Conservation (phyloP, 2,888 invertebrate species). For the Lamellibrachia columna region DNA sequence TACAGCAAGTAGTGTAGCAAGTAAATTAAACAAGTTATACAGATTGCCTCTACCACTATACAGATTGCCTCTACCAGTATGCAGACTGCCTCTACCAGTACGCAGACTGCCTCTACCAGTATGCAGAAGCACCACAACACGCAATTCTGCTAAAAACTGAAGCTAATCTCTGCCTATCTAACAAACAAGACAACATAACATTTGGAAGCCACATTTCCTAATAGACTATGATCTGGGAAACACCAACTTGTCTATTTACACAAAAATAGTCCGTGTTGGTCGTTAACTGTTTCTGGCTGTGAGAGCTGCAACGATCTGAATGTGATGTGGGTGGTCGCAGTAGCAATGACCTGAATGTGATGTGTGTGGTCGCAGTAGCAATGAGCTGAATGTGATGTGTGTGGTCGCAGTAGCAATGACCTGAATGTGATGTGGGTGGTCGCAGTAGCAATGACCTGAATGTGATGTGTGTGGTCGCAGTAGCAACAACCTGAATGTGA, state of each 20-base stretch:
- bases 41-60: no score
- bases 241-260: conserved; percentile 1
- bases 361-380: not conserved
- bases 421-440: not conserved
- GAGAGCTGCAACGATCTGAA: not conserved
- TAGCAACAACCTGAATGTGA: not conserved
- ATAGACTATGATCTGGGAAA: not conserved
- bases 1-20: not conserved
- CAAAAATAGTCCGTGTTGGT: not conserved
- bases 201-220: conserved; percentile 2
- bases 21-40: not conserved
- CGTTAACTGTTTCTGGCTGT: not conserved
- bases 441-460: no score
- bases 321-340: not conserved
- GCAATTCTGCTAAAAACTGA: not conserved
- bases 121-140: not conserved
- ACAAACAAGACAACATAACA: not conserved
- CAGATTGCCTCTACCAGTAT: not conserved
- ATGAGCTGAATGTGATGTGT: no score
- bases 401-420: not conserved
- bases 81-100: not conserved
- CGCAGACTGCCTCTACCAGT: no score
- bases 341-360: not conserved
- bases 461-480: not conserved
- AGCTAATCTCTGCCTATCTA: not conserved